A percentile compares a stretch with the other conserved stretches of the same genome.
Evolutionary conservation across 1,140 invertebrate species (phyloP).

Genomic region (Onthophagus taurus): DNA sequence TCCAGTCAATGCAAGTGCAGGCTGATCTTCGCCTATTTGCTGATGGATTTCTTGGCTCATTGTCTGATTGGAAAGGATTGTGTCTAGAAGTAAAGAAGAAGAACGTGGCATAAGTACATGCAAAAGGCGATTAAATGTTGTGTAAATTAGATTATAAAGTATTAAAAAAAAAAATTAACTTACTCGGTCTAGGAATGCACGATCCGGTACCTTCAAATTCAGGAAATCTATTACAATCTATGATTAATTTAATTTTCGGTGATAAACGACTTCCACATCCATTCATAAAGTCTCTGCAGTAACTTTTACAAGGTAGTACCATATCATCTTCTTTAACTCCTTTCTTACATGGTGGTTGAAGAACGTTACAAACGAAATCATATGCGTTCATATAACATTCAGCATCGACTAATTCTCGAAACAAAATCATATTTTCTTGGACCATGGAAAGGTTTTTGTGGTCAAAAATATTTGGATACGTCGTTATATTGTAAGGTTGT

Average conservation of each 20-base stretch:
- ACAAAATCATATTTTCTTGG: constrained; percentile 66
- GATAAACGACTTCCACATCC: constrained; percentile 70
- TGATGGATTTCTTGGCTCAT: constrained; percentile 1
- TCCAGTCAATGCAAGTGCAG: neutral
- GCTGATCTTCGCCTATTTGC: neutral
- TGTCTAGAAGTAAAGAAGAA: constrained; percentile 10
- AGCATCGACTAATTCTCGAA: constrained; percentile 76
- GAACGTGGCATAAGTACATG: no score
- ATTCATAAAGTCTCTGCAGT: constrained; percentile 74
- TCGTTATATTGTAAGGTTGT: constrained; percentile 67
- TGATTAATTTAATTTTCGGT: constrained; percentile 53
- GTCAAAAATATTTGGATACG: constrained; percentile 72
- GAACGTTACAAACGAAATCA: constrained; percentile 75
- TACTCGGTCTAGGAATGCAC: constrained; percentile 68
- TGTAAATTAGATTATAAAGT: constrained; percentile 1
- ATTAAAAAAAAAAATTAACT: constrained; percentile 8
- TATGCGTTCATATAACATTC: constrained; percentile 77
- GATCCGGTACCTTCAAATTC: constrained; percentile 62
- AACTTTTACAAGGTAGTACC: constrained; percentile 66
- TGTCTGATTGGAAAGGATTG: constrained; percentile 11
- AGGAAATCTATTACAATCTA: constrained; percentile 74
- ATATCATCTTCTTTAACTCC: constrained; percentile 44
- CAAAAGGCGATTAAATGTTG: neutral
- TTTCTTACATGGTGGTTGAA: constrained; percentile 65
- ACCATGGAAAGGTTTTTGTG: constrained; percentile 55